Evolutionary conservation across 2,888 invertebrate genomes (phyloP), one percentile per base, ranked within the genome.

Genomic region (Matsumyia berberina): DNA sequence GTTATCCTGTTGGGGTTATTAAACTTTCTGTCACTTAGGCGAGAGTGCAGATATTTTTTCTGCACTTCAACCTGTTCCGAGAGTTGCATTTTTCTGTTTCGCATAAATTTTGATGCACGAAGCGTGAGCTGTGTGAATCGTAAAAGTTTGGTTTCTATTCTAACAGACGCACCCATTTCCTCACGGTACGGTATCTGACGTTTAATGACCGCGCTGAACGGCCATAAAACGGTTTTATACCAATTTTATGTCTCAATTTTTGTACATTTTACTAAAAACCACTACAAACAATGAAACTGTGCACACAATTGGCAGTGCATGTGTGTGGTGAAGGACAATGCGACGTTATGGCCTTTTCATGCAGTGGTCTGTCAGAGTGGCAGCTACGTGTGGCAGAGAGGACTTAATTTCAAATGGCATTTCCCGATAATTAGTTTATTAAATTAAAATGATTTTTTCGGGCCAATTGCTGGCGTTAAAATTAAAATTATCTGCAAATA

Each of bases 391-490:
- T 33, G 58, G 69, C 57, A 44, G 5, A 24, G 62, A 51, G 64
- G 58, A 80, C 85, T 80, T 85, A 74, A 85, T 85, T 80, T 80
- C 55, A 35, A 80, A 80, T 80, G 80, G 64, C 70, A 74, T 76
- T 58, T 64, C 69, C 64, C 80, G 57, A 85, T 80, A 85, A 85
- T 80, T 76, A 76, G 85, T 74, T 85, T 74, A 85, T 85, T 80
- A 76, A 85, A 85, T 85, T 80, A 85, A 80, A 85, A 76, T 64
- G 55, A 37, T 46, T 66, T 69, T 80, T 35, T 29, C 0, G 37
- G 33, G 12, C 24, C 44, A 55, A 53, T 44, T 74, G 74, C 51
- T 69, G 57, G 60, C 24, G 33, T 53, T 53, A 12, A 19, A 31
- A 29, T 33, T 58, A 53, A 60, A 58, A 60, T 77, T 53, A n/a